These are phyloP conservation scores for Myrmophylax atrothorax DNA, from an alignment of 2,113 vertebrate genomes.

Conservation along the genomic window DNA sequence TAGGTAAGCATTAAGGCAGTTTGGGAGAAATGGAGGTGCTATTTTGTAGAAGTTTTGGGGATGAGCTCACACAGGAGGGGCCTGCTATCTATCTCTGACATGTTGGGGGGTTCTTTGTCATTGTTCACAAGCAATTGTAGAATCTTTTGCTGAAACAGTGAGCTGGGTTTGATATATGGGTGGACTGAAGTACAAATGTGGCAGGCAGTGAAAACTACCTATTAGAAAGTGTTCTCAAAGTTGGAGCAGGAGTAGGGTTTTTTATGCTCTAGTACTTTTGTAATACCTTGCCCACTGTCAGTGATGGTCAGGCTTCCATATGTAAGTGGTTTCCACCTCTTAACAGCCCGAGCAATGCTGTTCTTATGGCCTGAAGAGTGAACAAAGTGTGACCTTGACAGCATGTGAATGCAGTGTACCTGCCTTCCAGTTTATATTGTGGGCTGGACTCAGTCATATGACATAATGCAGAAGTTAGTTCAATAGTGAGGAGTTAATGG, in stretches of 20 bases:
- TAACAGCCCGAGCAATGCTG: background rate
- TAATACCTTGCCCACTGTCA: background rate
- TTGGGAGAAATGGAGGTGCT: background rate
- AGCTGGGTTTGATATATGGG: background rate
- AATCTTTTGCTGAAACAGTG: background rate
- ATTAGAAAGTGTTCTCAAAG: background rate
- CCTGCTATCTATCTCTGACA: background rate
- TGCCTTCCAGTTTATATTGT: background rate
- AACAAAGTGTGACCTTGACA: rapidly evolving
- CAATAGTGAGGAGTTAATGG: background rate
- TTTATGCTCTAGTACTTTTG: background rate
- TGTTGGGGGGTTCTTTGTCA: background rate
- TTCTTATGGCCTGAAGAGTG: background rate
- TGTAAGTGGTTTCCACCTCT: background rate
- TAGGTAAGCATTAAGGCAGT: background rate
- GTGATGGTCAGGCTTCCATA: background rate
- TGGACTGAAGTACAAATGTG: background rate
- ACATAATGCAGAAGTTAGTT: background rate
- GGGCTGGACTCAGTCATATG: background rate
- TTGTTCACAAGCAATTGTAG: background rate
- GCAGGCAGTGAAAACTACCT: background rate
- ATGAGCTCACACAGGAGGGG: background rate
- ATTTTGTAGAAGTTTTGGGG: background rate
- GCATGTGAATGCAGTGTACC: background rate
- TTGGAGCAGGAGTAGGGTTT: background rate